A percentile compares a stretch with the other conserved stretches of the same genome.
phyloP scores from a whole-genome alignment of 2,888 invertebrate genomes.

The Lasioglossum calceatum region DNA sequence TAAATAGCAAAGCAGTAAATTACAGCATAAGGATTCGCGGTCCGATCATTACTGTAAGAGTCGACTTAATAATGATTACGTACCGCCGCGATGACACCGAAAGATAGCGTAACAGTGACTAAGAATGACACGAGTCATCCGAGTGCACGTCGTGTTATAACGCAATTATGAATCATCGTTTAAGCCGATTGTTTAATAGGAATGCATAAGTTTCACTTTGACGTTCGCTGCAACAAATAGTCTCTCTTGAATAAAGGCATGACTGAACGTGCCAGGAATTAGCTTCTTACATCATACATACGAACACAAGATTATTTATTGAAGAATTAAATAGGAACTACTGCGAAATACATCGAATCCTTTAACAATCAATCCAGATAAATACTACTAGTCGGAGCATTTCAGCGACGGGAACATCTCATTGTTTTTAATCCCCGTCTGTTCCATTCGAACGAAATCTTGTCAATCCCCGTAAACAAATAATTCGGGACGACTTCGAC shows the following conservation, averaged over 20 bases:
- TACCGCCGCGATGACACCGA: conserved; percentile 30
- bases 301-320: not conserved
- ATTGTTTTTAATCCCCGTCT: not conserved
- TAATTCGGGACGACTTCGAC: conserved; percentile 44
- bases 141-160: conserved; percentile 25
- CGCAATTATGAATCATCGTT: conserved; percentile 47
- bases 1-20: not conserved
- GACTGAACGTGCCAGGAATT: not conserved
- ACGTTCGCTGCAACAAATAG: not conserved
- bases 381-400: not conserved
- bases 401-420: not conserved
- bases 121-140: conserved; percentile 44
- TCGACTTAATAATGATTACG: conserved; percentile 36
- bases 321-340: not conserved
- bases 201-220: conserved; percentile 36
- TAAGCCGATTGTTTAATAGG: not conserved
- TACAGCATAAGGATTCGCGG: not conserved
- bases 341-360: not conserved
- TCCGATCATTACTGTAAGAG: not conserved
- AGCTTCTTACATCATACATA: not conserved
- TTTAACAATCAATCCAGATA: not conserved
- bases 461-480: conserved; percentile 43
- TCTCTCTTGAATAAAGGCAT: too few relatives aligned
- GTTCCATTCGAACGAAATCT: conserved; percentile 1
- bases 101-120: conserved; percentile 42